These are phyloP conservation scores for Heliocidaris tuberculata DNA, from an alignment of 35 echinoderm and acorn worm genomes.

Conservation along the genomic window DNA sequence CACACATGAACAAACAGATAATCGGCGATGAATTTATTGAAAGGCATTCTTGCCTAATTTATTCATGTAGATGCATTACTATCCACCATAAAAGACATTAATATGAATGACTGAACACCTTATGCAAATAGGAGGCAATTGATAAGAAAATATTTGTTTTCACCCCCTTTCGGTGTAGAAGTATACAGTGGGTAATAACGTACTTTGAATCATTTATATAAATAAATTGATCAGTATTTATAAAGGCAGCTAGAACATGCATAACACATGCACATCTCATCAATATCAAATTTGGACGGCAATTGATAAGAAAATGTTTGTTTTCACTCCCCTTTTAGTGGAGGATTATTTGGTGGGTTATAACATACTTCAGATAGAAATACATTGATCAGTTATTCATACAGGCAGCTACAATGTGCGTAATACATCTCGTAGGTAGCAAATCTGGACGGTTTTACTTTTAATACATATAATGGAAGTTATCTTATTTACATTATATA, in stretches of 20 bases:
- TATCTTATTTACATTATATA: constrained; percentile 7
- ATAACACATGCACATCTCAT: background rate
- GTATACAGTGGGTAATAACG: background rate
- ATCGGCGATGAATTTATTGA: no score
- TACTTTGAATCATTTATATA: no score
- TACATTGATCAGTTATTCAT: background rate
- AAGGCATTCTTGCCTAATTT: no score
- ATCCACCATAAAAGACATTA: background rate
- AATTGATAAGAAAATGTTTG: no score
- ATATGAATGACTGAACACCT: background rate
- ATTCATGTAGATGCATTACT: no score
- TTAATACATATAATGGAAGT: background rate
- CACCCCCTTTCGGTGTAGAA: background rate
- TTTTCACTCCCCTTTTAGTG: no score
- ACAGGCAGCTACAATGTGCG: background rate
- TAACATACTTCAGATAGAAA: background rate
- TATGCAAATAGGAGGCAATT: background rate
- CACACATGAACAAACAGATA: no score
- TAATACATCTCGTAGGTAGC: background rate
- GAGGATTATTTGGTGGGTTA: no score
- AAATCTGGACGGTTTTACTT: background rate
- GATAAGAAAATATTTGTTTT: background rate
- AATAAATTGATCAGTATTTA: background rate
- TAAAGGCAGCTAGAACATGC: background rate
- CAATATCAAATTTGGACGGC: background rate